Conservation (phyloP, 2,888 invertebrate genomes). For the Rhamnusium bicolor region DNA sequence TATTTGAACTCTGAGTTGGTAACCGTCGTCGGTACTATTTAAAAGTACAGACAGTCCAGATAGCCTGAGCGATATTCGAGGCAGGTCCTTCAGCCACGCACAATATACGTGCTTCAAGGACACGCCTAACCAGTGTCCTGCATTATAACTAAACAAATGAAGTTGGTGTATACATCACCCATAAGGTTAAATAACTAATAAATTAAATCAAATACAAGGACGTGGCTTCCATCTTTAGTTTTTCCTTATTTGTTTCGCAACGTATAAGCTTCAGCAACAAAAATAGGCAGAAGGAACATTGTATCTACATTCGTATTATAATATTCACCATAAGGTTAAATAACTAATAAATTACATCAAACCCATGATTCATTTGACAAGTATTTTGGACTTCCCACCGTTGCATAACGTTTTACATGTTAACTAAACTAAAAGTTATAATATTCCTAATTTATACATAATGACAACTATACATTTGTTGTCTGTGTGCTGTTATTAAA, state of each 20-base stretch:
- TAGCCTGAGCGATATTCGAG: conserved; percentile 28
- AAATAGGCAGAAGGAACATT: background rate
- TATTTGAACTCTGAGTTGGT: conserved; percentile 47
- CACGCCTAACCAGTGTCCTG: conserved; percentile 29
- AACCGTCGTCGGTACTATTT: conserved; percentile 46
- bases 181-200: conserved; percentile 30
- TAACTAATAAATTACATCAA: conserved; percentile 28
- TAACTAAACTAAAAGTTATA: too few relatives aligned
- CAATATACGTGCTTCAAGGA: conserved; percentile 38
- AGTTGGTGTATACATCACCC: conserved; percentile 5
- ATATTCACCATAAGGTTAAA: conserved; percentile 29
- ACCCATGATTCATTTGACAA: too few relatives aligned
- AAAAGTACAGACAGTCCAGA: conserved; percentile 49
- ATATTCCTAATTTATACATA: too few relatives aligned
- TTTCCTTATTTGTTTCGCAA: conserved; percentile 2
- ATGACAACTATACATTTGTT: too few relatives aligned
- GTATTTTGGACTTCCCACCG: too few relatives aligned
- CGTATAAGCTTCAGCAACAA: background rate
- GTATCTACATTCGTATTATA: background rate
- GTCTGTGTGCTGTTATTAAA: too few relatives aligned
- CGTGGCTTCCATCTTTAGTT: conserved; percentile 20
- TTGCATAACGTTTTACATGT: too few relatives aligned
- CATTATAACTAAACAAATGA: conserved; percentile 26
- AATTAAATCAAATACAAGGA: conserved; percentile 30
- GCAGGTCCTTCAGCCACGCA: conserved; percentile 37